A percentile compares a stretch with the other conserved stretches of the same genome.
Evolutionary conservation across 1,140 invertebrate species (phyloP).

Genomic region (Parapsyche elsis): DNA sequence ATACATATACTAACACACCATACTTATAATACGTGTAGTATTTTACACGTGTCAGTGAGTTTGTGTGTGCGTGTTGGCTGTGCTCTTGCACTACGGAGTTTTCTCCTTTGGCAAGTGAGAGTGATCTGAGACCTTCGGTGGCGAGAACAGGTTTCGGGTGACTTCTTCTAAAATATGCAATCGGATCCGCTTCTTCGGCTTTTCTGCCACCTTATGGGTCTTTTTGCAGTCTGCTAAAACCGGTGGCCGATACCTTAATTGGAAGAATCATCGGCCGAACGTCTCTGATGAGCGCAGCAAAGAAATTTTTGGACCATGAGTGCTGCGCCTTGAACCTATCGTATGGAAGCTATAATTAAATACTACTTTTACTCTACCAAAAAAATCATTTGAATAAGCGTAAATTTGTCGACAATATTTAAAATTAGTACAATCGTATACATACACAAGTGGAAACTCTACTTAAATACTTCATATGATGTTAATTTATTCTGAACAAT

Average conservation of each 20-base stretch:
- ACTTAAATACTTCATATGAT: too few relatives aligned
- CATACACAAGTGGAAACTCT: too few relatives aligned
- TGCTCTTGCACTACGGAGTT: constrained; percentile 14
- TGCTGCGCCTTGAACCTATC: too few relatives aligned
- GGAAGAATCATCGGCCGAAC: not conserved
- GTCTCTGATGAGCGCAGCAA: too few relatives aligned
- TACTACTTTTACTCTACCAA: too few relatives aligned
- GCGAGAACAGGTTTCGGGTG: constrained; percentile 23
- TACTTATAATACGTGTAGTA: not conserved
- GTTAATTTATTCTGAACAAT: too few relatives aligned
- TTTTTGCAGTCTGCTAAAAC: constrained; percentile 15
- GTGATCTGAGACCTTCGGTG: constrained; percentile 34
- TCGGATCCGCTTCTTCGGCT: not conserved
- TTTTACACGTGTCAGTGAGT: not conserved
- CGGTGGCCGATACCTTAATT: constrained; percentile 14
- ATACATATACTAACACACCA: not conserved
- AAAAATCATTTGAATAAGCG: too few relatives aligned
- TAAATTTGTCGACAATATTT: too few relatives aligned
- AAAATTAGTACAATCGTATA: too few relatives aligned
- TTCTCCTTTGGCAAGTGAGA: constrained; percentile 30
- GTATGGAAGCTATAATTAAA: too few relatives aligned
- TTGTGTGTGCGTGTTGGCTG: not conserved
- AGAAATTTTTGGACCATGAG: too few relatives aligned
- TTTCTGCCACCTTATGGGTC: not conserved
- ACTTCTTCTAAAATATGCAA: constrained; percentile 32